Evolutionary conservation across 2,888 invertebrate genomes (phyloP).

Genomic region (Leptinotarsa tumamoca): DNA sequence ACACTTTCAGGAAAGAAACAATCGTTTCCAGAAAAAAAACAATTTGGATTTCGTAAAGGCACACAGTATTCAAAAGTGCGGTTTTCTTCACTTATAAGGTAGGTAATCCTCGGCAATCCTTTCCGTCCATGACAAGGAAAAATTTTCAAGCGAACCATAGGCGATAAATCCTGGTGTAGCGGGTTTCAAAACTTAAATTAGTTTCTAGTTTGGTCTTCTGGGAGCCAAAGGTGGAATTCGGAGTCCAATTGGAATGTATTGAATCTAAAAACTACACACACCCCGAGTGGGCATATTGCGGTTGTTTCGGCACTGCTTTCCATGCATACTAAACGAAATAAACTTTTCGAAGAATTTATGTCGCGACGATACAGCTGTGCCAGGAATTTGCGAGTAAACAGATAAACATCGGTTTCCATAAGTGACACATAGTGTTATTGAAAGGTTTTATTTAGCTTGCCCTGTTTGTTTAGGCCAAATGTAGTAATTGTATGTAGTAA

Average conservation of each 20-base stretch:
- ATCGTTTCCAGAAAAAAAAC: background rate
- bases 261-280: slow-evolving; percentile 49
- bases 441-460: too few species aligned
- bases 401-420: background rate
- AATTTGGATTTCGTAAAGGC: background rate
- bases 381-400: background rate
- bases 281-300: slow-evolving; percentile 41
- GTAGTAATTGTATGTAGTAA: too few species aligned
- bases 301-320: slow-evolving; percentile 31
- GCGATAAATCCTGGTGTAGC: slow-evolving; percentile 57
- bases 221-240: slow-evolving; percentile 57
- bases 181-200: slow-evolving; percentile 62
- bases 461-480: too few species aligned
- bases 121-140: slow-evolving; percentile 23
- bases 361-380: slow-evolving; percentile 2
- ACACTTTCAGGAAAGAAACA: background rate
- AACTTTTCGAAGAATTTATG: slow-evolving; percentile 1
- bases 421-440: too few species aligned
- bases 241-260: slow-evolving; percentile 55
- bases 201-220: slow-evolving; percentile 58
- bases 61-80: background rate
- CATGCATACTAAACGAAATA: slow-evolving; percentile 13
- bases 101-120: slow-evolving; percentile 22
- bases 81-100: background rate
- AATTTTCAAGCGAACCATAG: slow-evolving; percentile 33